These are phyloP conservation scores for Drosophila equinoxialis DNA, from an alignment of 1,140 invertebrate species.

Conservation along the genomic window DNA sequence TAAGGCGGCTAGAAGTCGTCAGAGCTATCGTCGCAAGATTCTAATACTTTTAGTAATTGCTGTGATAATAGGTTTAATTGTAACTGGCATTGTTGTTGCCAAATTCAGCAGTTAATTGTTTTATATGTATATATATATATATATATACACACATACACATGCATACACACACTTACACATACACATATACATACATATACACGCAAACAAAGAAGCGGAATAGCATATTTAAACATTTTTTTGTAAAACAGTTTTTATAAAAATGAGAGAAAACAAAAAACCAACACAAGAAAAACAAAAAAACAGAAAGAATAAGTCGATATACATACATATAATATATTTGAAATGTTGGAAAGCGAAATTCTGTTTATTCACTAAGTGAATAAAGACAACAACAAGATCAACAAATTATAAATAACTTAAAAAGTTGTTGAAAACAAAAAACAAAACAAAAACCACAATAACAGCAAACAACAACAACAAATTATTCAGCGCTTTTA, in stretches of 20 bases:
- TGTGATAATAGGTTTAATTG: conserved; percentile 86
- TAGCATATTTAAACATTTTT: conserved; percentile 49
- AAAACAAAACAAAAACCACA: conserved; percentile 37
- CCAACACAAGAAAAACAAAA: conserved; percentile 39
- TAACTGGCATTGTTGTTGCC: conserved; percentile 87
- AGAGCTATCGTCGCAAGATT: conserved; percentile 88
- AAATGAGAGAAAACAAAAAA: conserved; percentile 39
- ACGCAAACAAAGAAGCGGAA: conserved; percentile 27
- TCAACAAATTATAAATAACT: conserved; percentile 57
- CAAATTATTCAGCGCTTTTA: conserved; percentile 70
- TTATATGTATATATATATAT: conserved; percentile 46
- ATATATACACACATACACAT: conserved; percentile 24
- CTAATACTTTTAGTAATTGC: conserved; percentile 87
- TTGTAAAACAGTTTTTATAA: conserved; percentile 75
- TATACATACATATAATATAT: conserved; percentile 17
- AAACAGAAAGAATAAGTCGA: conserved; percentile 47
- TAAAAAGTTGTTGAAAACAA: conserved; percentile 45
- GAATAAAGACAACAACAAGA: conserved; percentile 63
- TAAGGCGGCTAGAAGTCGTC: conserved; percentile 91
- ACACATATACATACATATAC: conserved; percentile 27
- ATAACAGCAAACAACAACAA: conserved; percentile 36
- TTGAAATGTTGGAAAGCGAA: conserved; percentile 19
- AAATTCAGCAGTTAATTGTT: conserved; percentile 84
- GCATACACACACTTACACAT: conserved; percentile 40
- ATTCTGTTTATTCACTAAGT: conserved; percentile 75